Conservation (phyloP, 2,888 invertebrate genomes). For the Rosalia funebris region DNA sequence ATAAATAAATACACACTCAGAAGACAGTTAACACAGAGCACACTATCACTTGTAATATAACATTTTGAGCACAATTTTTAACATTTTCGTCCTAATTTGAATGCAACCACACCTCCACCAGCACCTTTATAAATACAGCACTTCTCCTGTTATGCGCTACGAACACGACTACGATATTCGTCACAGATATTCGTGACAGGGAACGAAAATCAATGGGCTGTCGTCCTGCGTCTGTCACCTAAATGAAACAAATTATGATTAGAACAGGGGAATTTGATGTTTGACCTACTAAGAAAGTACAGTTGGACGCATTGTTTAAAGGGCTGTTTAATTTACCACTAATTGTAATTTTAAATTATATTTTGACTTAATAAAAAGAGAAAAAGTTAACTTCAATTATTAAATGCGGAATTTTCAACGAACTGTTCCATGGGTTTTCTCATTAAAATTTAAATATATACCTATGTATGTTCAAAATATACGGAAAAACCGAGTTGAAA, state of each 20-base stretch:
- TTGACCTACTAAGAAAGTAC: constrained; percentile 15
- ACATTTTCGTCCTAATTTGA: constrained; percentile 11
- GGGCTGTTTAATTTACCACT: too few relatives aligned
- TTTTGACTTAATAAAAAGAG: too few relatives aligned
- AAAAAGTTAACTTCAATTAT: too few relatives aligned
- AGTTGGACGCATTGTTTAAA: constrained; percentile 9
- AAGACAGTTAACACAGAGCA: constrained; percentile 29
- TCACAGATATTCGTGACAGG: constrained; percentile 30
- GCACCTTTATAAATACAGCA: constrained; percentile 13
- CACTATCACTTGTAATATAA: constrained; percentile 18
- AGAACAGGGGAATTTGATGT: constrained; percentile 1
- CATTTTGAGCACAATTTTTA: constrained; percentile 15
- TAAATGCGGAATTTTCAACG: too few relatives aligned
- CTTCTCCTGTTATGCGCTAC: constrained; percentile 2
- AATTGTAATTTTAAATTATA: too few relatives aligned
- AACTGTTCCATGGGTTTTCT: too few relatives aligned
- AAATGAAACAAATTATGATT: constrained; percentile 10
- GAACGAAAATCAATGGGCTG: constrained; percentile 51
- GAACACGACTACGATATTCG: constrained; percentile 1
- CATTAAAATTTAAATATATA: too few relatives aligned
- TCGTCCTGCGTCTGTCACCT: constrained; percentile 21
- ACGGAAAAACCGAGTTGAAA: too few relatives aligned
- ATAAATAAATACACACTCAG: constrained; percentile 27
- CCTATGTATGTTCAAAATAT: too few relatives aligned
- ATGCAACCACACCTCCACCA: constrained; percentile 51